Evolutionary conservation across 2,113 vertebrate genomes (phyloP), one percentile per base, ranked within the genome.

Genomic region (Dromaius novaehollandiae): DNA sequence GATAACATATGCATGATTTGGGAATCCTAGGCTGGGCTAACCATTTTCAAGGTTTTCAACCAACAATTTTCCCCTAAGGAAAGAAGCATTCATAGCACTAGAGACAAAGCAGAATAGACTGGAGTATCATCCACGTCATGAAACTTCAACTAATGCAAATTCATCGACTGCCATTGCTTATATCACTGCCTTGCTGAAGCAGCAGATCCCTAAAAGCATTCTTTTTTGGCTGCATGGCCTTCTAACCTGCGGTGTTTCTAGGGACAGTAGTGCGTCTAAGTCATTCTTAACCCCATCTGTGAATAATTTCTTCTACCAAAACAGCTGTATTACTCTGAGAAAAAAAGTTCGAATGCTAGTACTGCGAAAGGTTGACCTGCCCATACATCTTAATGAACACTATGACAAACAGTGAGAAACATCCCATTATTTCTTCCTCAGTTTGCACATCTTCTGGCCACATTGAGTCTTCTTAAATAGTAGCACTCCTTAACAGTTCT

Each of bases 231-330:
- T 7, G 2, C 3, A 9, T 86, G 74, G 24, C 26, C 5, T 34
- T 15, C 68, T 56, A 28, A 13, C 42, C 69, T 77, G 51, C 40
- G 44, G 34, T 1, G 13, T 48, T 68, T n/a, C 84, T 75, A 26
- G 40, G 85, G 82, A 95, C 64, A 74, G 42, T 20, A 6, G 44
- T 63, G 34, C n/a, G 34, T 20, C 6, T 32, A 81, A 88, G 38
- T 93, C 50, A 53, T 71, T 82, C 76, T 76, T 64, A 79, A 79
- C 70, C 73, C 58, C 53, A 42, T 55, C 21, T 81, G 32, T 74
- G 56, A 94, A 70, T 88, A 86, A 91, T 88, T 96, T 90, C 76
- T 91, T n/a, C 55, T 84, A 79, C 70, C 65, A 81, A 76, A 97
- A 73, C 64, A 84, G 44, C 61, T 40, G 21, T 26, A 28, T 82